phyloP scores from a whole-genome alignment of 1,140 invertebrate species.

The Homalodisca vitripennis region DNA sequence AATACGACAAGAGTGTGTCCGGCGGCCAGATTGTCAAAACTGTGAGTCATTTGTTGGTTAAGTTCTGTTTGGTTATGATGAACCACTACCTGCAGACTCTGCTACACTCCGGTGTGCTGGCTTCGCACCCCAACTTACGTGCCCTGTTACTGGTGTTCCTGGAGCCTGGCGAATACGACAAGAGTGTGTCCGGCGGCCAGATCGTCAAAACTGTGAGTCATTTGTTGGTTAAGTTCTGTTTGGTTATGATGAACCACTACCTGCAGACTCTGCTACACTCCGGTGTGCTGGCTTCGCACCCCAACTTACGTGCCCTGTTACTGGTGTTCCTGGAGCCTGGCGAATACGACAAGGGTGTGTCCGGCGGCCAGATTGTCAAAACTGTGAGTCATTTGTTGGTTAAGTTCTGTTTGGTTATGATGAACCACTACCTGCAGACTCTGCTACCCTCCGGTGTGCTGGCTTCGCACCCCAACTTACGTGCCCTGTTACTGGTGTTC shows the following conservation, averaged over 20 bases:
- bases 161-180: constrained; percentile 76
- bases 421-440: constrained; percentile 80
- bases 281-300: constrained; percentile 60
- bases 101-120: constrained; percentile 60
- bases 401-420: constrained; percentile 79
- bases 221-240: constrained; percentile 81
- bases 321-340: constrained; percentile 77
- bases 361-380: constrained; percentile 57
- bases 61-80: constrained; percentile 80
- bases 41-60: constrained; percentile 81
- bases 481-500: constrained; percentile 70
- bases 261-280: constrained; percentile 67
- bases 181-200: constrained; percentile 58
- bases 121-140: constrained; percentile 63
- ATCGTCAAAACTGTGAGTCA: constrained; percentile 57
- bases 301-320: constrained; percentile 66
- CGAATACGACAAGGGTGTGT: constrained; percentile 68
- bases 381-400: constrained; percentile 66
- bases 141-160: constrained; percentile 73
- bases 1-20: constrained; percentile 71
- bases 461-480: constrained; percentile 62
- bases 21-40: constrained; percentile 96
- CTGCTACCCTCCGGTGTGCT: constrained; percentile 62
- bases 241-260: constrained; percentile 82
- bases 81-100: constrained; percentile 79